phyloP scores from a whole-genome alignment of 2,888 invertebrate species.

The Leptogaster cylindrica region DNA sequence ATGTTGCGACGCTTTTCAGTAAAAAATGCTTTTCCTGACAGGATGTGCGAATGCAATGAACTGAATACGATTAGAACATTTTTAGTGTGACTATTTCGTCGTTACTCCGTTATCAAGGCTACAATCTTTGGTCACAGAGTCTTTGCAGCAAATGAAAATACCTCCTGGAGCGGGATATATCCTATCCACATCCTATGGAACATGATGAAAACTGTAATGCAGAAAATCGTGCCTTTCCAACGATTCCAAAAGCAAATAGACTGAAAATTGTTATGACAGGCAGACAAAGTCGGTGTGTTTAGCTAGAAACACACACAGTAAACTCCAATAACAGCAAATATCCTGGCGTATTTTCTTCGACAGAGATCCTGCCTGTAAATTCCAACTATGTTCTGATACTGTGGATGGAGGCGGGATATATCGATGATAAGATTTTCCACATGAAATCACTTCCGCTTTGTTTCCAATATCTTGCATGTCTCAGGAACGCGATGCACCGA shows the following conservation, averaged over 20 bases:
- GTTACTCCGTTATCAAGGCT: not conserved
- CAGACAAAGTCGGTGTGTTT: not conserved
- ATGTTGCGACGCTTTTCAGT: not conserved
- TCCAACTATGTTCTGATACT: conserved; percentile 10
- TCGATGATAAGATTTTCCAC: conserved; percentile 44
- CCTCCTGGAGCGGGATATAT: not conserved
- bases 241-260: conserved; percentile 29
- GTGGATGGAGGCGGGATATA: conserved; percentile 22
- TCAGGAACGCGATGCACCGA: not conserved
- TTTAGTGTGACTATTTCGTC: conserved; percentile 12
- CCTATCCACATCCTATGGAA: not conserved
- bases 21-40: conserved; percentile 11
- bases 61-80: conserved; percentile 29
- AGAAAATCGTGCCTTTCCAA: not conserved
- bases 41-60: conserved; percentile 23
- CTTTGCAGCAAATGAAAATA: not conserved
- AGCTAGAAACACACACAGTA: not conserved
- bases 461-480: conserved; percentile 22
- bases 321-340: not conserved
- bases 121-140: not conserved
- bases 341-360: conserved; percentile 14
- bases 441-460: conserved; percentile 45
- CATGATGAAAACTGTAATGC: not conserved
- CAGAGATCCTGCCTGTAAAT: conserved; percentile 6
- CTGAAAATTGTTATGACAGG: conserved; percentile 34